A percentile compares a stretch with the other conserved stretches of the same genome.
These are phyloP conservation scores for Crambe crambe DNA, from an alignment of 37 sponge, comb jelly and placozoan genomes.

Conservation along the genomic window DNA sequence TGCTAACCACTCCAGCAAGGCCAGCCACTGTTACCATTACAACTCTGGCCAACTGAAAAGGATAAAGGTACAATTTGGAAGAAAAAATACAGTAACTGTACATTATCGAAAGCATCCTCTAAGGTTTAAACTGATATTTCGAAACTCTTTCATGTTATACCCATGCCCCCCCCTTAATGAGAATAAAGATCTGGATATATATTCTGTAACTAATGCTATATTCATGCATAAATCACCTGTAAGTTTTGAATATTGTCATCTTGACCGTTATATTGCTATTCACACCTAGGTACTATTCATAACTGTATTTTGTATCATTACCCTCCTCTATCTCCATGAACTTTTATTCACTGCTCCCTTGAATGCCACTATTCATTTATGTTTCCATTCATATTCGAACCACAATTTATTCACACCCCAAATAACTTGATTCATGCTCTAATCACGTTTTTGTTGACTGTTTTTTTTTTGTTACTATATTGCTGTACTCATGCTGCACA, in stretches of 20 bases:
- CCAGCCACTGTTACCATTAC: neutral
- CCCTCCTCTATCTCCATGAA: neutral
- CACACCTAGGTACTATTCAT: neutral
- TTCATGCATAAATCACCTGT: neutral
- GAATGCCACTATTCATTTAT: neutral
- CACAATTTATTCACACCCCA: neutral
- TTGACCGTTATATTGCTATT: neutral
- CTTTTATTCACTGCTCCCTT: neutral
- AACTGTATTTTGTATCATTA: neutral
- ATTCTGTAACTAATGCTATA: too few species aligned
- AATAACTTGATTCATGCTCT: neutral
- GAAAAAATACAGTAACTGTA: neutral
- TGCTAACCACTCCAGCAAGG: constrained; percentile 13
- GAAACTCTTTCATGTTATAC: too few species aligned
- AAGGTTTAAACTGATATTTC: too few species aligned
- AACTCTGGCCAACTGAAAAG: neutral
- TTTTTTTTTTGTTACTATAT: neutral
- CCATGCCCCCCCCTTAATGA: too few species aligned
- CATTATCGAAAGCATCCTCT: neutral
- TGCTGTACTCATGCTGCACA: neutral
- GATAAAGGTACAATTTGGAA: too few species aligned
- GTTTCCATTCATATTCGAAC: neutral
- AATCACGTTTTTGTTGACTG: neutral
- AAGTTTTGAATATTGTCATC: neutral
- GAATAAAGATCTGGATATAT: too few species aligned